phyloP scores from a whole-genome alignment of 2,888 invertebrate genomes.

The Ornithoptera alexandrae region DNA sequence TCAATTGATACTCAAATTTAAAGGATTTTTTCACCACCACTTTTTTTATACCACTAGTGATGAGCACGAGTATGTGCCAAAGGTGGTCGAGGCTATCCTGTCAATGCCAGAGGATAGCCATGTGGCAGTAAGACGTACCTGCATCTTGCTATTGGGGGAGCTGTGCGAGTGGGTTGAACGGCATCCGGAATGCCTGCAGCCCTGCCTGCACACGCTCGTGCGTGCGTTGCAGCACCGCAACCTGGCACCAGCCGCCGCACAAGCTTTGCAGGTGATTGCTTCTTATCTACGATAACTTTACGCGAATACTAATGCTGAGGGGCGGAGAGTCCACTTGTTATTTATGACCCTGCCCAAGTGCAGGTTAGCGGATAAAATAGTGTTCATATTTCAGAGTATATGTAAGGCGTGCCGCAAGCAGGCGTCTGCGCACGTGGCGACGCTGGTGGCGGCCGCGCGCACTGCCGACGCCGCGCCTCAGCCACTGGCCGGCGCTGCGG shows the following conservation, averaged over 20 bases:
- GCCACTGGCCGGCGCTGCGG: conserved; percentile 88
- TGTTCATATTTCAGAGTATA: conserved; percentile 77
- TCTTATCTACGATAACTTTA: background rate
- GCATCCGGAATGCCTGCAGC: conserved; percentile 90
- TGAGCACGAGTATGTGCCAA: conserved; percentile 95
- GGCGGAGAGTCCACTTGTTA: too few species aligned
- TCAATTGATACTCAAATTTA: too few species aligned
- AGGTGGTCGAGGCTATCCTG: conserved; percentile 94
- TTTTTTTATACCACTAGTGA: conserved; percentile 77
- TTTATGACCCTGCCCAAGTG: too few species aligned
- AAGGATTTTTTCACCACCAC: too few species aligned
- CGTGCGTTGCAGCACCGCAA: conserved; percentile 85
- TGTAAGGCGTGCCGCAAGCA: conserved; percentile 89
- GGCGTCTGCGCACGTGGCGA: conserved; percentile 82
- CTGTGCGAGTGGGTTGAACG: conserved; percentile 96
- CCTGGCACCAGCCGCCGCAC: conserved; percentile 90
- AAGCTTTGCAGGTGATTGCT: conserved; percentile 83
- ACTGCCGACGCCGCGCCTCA: conserved; percentile 90
- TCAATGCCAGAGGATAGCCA: conserved; percentile 91
- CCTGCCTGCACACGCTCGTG: conserved; percentile 89
- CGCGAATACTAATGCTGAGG: too few species aligned
- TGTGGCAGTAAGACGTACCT: conserved; percentile 92
- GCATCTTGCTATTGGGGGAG: conserved; percentile 92
- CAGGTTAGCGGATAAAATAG: too few species aligned
- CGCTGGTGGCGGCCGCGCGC: conserved; percentile 89